These are phyloP conservation scores for Jaculus jaculus DNA, from an alignment of 2,113 vertebrate species.

Conservation along the genomic window DNA sequence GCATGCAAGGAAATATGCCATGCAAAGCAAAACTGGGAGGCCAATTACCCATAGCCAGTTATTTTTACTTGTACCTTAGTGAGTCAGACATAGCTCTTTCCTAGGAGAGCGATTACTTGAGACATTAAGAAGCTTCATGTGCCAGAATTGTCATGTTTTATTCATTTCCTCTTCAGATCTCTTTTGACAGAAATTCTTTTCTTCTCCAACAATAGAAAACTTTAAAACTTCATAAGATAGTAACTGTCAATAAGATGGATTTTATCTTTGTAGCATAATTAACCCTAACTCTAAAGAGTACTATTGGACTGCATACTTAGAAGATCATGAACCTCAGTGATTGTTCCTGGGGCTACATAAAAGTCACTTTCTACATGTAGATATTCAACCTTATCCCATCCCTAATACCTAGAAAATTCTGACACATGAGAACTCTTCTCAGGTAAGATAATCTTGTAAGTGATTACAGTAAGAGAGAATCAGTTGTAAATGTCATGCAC, in stretches of 20 bases:
- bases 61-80: neutral
- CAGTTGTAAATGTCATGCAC: neutral
- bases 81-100: neutral
- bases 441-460: neutral
- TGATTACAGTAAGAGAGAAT: neutral
- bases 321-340: neutral
- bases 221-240: slow-evolving; percentile 32
- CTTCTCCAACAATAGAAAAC: slow-evolving; percentile 38
- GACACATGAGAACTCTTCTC: neutral
- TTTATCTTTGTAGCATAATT: neutral
- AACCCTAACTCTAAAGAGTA: neutral
- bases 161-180: slow-evolving; percentile 46
- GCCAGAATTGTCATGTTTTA: slow-evolving; percentile 33
- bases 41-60: neutral
- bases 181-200: slow-evolving; percentile 42
- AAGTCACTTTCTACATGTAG: neutral
- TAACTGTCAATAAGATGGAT: neutral
- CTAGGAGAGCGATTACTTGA: slow-evolving; percentile 8
- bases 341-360: slow-evolving; percentile 4
- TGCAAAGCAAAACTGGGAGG: neutral
- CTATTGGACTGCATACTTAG: neutral
- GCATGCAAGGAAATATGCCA: neutral
- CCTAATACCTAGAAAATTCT: slow-evolving; percentile 13
- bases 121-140: slow-evolving; percentile 45
- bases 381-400: neutral